phyloP scores from a whole-genome alignment of 2,113 vertebrate species.

The Mobula hypostoma region DNA sequence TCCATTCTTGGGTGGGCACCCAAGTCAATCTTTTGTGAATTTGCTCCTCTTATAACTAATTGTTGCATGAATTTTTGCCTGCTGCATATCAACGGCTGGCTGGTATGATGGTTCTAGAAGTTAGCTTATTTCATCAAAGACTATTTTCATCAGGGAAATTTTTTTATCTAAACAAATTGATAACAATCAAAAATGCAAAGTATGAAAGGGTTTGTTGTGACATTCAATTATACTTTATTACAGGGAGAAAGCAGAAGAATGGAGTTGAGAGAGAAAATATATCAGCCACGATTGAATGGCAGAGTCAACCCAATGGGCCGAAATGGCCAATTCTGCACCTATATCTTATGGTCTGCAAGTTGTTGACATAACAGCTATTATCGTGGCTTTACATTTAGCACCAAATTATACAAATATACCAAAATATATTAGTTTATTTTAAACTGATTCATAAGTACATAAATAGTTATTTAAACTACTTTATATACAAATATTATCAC shows the following conservation, averaged over 20 bases:
- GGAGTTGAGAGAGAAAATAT: too few species aligned
- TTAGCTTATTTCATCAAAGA: background rate
- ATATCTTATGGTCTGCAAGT: background rate
- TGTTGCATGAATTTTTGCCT: background rate
- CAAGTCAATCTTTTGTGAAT: background rate
- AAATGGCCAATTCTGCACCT: too few species aligned
- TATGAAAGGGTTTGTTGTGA: background rate
- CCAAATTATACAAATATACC: background rate
- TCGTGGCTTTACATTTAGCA: background rate
- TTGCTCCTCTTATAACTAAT: background rate
- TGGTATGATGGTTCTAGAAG: background rate
- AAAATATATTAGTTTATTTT: too few species aligned
- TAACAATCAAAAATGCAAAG: background rate
- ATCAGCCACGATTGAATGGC: too few species aligned
- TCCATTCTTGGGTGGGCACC: background rate
- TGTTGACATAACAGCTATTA: background rate
- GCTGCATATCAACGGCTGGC: background rate
- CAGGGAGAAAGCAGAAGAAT: too few species aligned
- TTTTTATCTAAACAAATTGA: background rate
- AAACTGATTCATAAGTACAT: too few species aligned
- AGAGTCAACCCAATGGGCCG: too few species aligned
- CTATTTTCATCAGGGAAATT: background rate
- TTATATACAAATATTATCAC: too few species aligned
- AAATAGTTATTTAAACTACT: too few species aligned
- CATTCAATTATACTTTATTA: background rate